phyloP scores from a whole-genome alignment of 2,797 vertebrate genomes.

The Stomatorhinus walkeri region DNA sequence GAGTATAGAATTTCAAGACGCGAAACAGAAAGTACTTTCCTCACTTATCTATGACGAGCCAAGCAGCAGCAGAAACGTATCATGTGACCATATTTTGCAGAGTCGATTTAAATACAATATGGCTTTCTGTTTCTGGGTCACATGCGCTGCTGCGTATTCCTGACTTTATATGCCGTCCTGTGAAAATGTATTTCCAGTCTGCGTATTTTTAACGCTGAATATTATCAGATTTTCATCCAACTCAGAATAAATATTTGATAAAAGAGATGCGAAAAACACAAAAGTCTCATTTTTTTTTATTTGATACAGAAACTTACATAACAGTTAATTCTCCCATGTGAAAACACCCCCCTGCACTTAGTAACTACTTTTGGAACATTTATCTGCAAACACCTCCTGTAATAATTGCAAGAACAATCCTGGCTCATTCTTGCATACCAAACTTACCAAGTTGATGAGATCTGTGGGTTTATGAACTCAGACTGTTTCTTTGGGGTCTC shows the following conservation, averaged over 20 bases:
- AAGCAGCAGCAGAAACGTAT: neutral
- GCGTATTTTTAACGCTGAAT: neutral
- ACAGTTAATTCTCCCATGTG: neutral
- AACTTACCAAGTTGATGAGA: neutral
- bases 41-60: neutral
- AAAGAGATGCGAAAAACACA: neutral
- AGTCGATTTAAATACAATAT: neutral
- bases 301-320: neutral
- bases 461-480: neutral
- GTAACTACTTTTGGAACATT: constrained; percentile 5
- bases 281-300: neutral
- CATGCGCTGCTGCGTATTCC: neutral
- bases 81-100: neutral
- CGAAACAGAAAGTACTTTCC: neutral
- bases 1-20: neutral
- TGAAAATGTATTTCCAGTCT: neutral
- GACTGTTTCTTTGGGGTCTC: neutral
- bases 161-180: neutral
- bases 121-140: neutral
- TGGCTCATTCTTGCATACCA: neutral
- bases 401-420: neutral
- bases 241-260: neutral
- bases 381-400: neutral
- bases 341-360: neutral
- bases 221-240: neutral